phyloP scores from a whole-genome alignment of 1,140 invertebrate species.

The Drosophila rhopaloa region DNA sequence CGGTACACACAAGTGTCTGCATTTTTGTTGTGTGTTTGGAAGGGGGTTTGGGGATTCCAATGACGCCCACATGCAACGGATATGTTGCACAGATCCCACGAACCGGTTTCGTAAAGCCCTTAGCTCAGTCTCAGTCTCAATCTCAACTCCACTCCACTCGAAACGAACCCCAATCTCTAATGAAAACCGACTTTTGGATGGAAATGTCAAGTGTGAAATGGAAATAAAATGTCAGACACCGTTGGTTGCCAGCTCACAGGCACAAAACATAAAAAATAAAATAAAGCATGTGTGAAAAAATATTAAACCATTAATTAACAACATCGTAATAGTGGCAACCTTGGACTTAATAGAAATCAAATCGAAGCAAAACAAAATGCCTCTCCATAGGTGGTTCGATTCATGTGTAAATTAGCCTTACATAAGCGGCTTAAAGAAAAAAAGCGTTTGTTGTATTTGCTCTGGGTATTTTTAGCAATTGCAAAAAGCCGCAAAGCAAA shows the following conservation, averaged over 20 bases:
- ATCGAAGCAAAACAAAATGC: slow-evolving; percentile 65
- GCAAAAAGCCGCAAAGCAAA: slow-evolving; percentile 62
- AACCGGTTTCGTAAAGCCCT: slow-evolving; percentile 61
- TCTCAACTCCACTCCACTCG: slow-evolving; percentile 16
- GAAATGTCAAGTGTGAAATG: slow-evolving; percentile 77
- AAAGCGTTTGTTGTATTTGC: slow-evolving; percentile 32
- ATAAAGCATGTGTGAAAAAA: slow-evolving; percentile 42
- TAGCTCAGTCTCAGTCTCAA: slow-evolving; percentile 11
- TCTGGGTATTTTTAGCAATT: slow-evolving; percentile 77
- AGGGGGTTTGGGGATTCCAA: slow-evolving; percentile 15
- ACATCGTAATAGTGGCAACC: slow-evolving; percentile 65
- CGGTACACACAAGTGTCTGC: slow-evolving; percentile 53
- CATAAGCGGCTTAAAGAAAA: slow-evolving; percentile 69
- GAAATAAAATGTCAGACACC: slow-evolving; percentile 63
- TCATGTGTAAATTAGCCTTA: slow-evolving; percentile 82
- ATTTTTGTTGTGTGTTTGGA: slow-evolving; percentile 6
- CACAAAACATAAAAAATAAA: slow-evolving; percentile 13
- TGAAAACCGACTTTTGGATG: slow-evolving; percentile 29
- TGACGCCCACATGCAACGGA: slow-evolving; percentile 51
- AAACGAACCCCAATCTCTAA: slow-evolving; percentile 28
- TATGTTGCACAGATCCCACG: slow-evolving; percentile 30
- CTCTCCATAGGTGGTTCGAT: slow-evolving; percentile 66
- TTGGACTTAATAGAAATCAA: slow-evolving; percentile 82
- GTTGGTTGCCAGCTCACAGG: slow-evolving; percentile 13
- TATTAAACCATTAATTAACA: slow-evolving; percentile 79